phyloP scores from a whole-genome alignment of 2,888 invertebrate species.

The Hypena proboscidalis region DNA sequence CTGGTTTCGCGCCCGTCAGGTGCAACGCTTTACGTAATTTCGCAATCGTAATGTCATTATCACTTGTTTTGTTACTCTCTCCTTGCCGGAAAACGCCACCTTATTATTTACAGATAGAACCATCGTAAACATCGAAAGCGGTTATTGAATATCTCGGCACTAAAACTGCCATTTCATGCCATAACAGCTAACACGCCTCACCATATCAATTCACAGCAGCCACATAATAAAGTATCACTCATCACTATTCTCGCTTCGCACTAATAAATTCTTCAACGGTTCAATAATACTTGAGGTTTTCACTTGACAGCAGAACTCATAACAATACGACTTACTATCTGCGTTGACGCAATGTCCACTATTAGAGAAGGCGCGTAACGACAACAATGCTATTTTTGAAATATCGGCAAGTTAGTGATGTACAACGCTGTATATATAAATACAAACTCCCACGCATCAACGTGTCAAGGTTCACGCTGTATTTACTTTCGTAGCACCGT shows the following conservation, averaged over 20 bases:
- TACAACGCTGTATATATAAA: slow-evolving; percentile 52
- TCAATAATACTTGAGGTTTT: slow-evolving; percentile 25
- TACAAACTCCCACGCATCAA: slow-evolving; percentile 68
- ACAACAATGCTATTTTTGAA: slow-evolving; percentile 41
- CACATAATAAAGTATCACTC: slow-evolving; percentile 6
- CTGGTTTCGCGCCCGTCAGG: slow-evolving; percentile 66
- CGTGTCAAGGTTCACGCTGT: slow-evolving; percentile 74
- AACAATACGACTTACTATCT: slow-evolving; percentile 21
- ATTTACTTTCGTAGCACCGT: slow-evolving; percentile 59
- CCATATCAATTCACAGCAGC: slow-evolving; percentile 6
- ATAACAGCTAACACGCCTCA: slow-evolving; percentile 2
- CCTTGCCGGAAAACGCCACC: slow-evolving; percentile 7
- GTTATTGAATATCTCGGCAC: no score
- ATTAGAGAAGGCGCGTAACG: slow-evolving; percentile 24
- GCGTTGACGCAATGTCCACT: slow-evolving; percentile 28
- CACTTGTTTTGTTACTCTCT: slow-evolving; percentile 36
- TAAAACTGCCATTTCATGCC: no score
- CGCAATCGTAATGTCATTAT: slow-evolving; percentile 54
- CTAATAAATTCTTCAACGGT: slow-evolving; percentile 16
- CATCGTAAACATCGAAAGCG: neutral
- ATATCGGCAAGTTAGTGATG: slow-evolving; percentile 35
- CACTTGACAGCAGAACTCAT: slow-evolving; percentile 28
- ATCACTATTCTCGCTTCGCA: slow-evolving; percentile 15
- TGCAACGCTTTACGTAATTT: slow-evolving; percentile 67
- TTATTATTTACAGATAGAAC: neutral